A percentile compares a stretch with the other conserved stretches of the same genome.
Evolutionary conservation across 1,140 invertebrate species (phyloP).

Genomic region (Teleogryllus occipitalis): DNA sequence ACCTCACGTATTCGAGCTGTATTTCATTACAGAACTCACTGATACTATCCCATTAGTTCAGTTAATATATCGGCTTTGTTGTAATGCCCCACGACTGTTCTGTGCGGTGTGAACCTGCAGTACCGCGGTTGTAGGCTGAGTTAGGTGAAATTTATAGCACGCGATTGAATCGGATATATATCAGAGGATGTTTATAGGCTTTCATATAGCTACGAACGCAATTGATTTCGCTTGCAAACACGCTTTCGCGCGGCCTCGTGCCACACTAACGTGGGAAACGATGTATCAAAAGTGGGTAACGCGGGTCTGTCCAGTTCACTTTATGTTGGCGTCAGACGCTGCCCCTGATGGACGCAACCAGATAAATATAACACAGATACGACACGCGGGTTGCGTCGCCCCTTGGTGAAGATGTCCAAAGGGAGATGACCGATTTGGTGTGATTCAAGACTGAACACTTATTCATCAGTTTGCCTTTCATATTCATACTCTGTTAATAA

Average conservation of each 20-base stretch:
- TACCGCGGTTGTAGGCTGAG: background rate
- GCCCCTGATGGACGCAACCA: too few species aligned
- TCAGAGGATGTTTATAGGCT: background rate
- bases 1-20: background rate
- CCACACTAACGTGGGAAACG: too few species aligned
- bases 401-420: too few species aligned
- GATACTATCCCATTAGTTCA: background rate
- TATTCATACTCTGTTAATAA: too few species aligned
- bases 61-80: constrained; percentile 1
- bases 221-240: background rate
- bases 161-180: constrained; percentile 1
- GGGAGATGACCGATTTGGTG: too few species aligned
- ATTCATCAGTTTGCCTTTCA: too few species aligned
- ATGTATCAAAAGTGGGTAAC: too few species aligned
- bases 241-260: background rate
- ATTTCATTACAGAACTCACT: background rate
- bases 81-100: background rate
- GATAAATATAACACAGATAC: too few species aligned
- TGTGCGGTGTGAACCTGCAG: background rate
- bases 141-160: background rate
- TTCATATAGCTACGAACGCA: background rate
- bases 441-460: too few species aligned
- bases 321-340: too few species aligned
- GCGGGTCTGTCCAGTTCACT: too few species aligned
- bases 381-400: too few species aligned